Evolutionary conservation across 2,797 vertebrate species (phyloP), one percentile per base, ranked within the genome.

Genomic region (Eleutherodactylus coqui): DNA sequence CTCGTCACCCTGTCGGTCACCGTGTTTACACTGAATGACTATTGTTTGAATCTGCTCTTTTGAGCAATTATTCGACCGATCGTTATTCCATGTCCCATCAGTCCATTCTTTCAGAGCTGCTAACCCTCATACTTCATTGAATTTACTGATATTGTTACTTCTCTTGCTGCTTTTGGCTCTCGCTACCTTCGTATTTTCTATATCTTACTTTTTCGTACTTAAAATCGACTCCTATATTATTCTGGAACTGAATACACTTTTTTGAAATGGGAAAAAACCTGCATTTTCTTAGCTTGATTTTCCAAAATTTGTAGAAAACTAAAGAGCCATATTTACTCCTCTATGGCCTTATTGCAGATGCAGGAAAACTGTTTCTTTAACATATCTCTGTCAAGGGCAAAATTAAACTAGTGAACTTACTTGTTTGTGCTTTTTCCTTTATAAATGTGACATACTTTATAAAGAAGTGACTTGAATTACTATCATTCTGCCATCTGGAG

Each of bases 401-500:
- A 62, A 75, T 64, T 34, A 51, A 62, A 86, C 53, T 27, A 81
- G 38, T 27, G 78, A 84, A 75, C 83, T 53, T 76, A 84, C 58
- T 73, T 84, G 70, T 81, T 87, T 43, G 38, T 43, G 38, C 41
- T n/a, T 73, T 73, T 73, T 73, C 41, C 24, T 79, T 36, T 1
- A 7, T 43, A 79, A 84, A 58, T 51, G 73, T 85, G 72, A 85
- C 43, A 0, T 24, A 0, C 80, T 88, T 43, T 86, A 72, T 34
- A 88, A 89, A 90, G 90, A 88, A 88, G 89, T 88, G 88, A 87
- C 87, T 90, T 87, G 82, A 90, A 90, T 91, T 89, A 89, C 90
- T 89, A 78, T 91, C 90, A 89, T 92, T 89, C 93, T 90, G 89
- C 91, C 93, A 91, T 93, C 92, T 93, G 93, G 91, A 93, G 88